Evolutionary conservation across 64 coral and sea anemone genomes (phyloP).

Genomic region (Actinia tenebrosa): DNA sequence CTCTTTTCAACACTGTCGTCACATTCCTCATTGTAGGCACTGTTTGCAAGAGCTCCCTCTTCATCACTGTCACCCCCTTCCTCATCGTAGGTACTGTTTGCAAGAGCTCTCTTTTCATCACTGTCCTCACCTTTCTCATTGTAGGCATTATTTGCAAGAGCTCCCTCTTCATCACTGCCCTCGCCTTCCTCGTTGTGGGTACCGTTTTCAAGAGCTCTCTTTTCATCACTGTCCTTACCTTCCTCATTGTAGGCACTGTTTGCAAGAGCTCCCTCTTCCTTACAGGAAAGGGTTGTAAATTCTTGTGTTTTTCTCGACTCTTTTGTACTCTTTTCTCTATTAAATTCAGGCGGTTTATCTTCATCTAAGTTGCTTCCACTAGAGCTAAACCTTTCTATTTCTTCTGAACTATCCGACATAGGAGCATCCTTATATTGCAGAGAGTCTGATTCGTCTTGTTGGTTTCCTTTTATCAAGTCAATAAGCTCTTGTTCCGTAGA

Average conservation of each 20-base stretch:
- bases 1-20: background rate
- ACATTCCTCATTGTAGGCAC: too few species aligned
- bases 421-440: background rate
- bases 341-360: background rate
- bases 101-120: background rate
- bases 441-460: slow-evolving; percentile 9
- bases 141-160: too few species aligned
- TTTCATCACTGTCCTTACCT: background rate
- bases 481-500: slow-evolving; percentile 72
- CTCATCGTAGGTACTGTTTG: background rate
- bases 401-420: slow-evolving; percentile 38
- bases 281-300: too few species aligned
- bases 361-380: background rate
- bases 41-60: too few species aligned
- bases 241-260: too few species aligned
- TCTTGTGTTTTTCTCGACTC: background rate
- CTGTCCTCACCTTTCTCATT: too few species aligned
- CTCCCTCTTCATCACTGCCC: background rate
- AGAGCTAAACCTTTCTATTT: slow-evolving; percentile 56
- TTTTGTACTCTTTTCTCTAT: background rate
- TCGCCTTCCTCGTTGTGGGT: slow-evolving; percentile 23
- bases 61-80: slow-evolving; percentile 24
- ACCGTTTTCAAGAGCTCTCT: background rate
- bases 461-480: slow-evolving; percentile 48
- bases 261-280: too few species aligned